A percentile compares a stretch with the other conserved stretches of the same genome.
Evolutionary conservation across 2,113 vertebrate genomes (phyloP).

Genomic region (Hydropotes inermis): DNA sequence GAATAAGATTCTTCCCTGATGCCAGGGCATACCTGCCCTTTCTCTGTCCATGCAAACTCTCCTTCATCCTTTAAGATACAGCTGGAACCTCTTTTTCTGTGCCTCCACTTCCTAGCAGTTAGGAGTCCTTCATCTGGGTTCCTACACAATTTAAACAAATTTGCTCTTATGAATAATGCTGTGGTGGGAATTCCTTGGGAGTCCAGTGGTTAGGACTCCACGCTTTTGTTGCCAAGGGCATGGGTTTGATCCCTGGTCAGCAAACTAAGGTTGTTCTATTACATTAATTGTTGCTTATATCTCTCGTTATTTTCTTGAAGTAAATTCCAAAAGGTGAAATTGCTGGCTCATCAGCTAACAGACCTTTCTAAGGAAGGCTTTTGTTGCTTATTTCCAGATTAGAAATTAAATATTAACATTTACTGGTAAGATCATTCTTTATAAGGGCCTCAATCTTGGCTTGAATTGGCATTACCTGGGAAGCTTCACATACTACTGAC

Average conservation of each 20-base stretch:
- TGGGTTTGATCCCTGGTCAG: neutral
- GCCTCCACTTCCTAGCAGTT: no score
- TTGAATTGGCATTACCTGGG: neutral
- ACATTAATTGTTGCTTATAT: neutral
- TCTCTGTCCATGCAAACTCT: neutral
- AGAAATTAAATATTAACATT: neutral
- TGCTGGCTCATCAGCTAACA: neutral
- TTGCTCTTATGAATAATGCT: neutral
- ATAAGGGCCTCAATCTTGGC: neutral
- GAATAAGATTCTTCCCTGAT: neutral
- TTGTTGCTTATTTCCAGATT: neutral
- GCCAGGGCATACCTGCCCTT: neutral
- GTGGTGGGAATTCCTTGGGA: neutral
- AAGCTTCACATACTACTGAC: neutral
- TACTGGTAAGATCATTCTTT: neutral
- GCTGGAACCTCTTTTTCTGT: neutral
- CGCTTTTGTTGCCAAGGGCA: neutral
- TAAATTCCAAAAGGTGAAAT: conserved; percentile 10
- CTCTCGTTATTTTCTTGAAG: neutral
- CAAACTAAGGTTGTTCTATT: neutral
- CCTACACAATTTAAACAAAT: neutral
- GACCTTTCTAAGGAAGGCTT: neutral
- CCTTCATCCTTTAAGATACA: neutral
- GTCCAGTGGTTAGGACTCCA: neutral
- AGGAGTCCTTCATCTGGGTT: neutral